These are phyloP conservation scores for Aplocera efformata DNA, from an alignment of 2,888 invertebrate genomes.

Conservation along the genomic window DNA sequence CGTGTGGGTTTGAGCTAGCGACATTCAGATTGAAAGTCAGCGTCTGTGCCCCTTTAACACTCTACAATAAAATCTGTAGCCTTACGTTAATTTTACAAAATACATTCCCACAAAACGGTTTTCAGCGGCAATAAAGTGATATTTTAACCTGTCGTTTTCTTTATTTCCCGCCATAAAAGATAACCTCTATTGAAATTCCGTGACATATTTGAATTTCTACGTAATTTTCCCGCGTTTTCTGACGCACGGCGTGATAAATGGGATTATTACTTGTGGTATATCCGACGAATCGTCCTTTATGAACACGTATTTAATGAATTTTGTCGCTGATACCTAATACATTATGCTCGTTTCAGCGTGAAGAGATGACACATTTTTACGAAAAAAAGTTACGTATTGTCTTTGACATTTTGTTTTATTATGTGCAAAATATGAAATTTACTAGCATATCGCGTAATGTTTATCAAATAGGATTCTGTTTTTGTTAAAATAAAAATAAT, in stretches of 20 bases:
- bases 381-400: too few species aligned
- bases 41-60: too few species aligned
- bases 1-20: too few species aligned
- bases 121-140: slow-evolving; percentile 28
- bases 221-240: slow-evolving; percentile 20
- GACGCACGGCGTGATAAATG: slow-evolving; percentile 15
- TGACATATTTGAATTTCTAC: slow-evolving; percentile 29
- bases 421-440: too few species aligned
- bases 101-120: slow-evolving; percentile 22
- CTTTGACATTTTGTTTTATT: too few species aligned
- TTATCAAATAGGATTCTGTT: too few species aligned
- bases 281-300: slow-evolving; percentile 7
- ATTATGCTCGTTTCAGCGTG: slow-evolving; percentile 2
- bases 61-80: too few species aligned
- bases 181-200: slow-evolving; percentile 32
- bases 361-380: neutral
- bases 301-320: slow-evolving; percentile 15
- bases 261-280: slow-evolving; percentile 10
- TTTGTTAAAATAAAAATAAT: too few species aligned
- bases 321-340: neutral
- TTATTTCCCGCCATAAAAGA: slow-evolving; percentile 32
- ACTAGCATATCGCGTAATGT: too few species aligned
- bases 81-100: too few species aligned
- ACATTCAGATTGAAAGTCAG: too few species aligned
- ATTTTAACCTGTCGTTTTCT: slow-evolving; percentile 29